Conservation (phyloP, 2,113 vertebrate species). For the Coptodon bakossiorum region DNA sequence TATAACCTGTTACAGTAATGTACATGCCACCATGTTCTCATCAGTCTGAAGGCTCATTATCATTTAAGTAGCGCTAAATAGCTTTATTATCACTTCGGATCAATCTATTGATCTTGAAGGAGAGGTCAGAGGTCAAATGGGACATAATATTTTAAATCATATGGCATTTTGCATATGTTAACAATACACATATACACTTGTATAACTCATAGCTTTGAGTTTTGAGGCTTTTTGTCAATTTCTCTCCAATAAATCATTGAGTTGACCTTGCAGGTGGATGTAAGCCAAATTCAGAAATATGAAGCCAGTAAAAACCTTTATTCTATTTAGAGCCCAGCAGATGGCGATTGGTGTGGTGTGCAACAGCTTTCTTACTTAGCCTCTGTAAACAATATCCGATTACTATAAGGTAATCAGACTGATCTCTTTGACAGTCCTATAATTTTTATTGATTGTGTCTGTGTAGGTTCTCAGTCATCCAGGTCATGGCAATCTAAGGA, state of each 20-base stretch:
- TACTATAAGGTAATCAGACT: background rate
- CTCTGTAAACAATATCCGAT: background rate
- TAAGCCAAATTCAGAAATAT: background rate
- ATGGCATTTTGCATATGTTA: background rate
- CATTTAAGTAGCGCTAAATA: background rate
- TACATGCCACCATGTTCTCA: background rate
- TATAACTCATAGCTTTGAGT: background rate
- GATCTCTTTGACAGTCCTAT: background rate
- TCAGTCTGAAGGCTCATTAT: background rate
- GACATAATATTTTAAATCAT: background rate
- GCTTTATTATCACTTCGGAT: background rate
- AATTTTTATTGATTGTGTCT: background rate
- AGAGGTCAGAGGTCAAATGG: background rate
- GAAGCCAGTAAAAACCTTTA: background rate
- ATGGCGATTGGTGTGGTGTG: background rate
- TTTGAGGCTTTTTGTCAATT: background rate
- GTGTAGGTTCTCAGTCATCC: background rate
- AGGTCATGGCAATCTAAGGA: background rate
- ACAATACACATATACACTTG: background rate
- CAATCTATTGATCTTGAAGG: background rate
- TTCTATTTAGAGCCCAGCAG: background rate
- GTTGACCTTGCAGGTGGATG: background rate
- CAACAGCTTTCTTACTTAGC: background rate
- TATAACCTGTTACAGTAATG: background rate
- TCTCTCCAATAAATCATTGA: background rate